These are phyloP conservation scores for Pediacus dermestoides DNA, from an alignment of 2,888 invertebrate genomes.

Conservation along the genomic window DNA sequence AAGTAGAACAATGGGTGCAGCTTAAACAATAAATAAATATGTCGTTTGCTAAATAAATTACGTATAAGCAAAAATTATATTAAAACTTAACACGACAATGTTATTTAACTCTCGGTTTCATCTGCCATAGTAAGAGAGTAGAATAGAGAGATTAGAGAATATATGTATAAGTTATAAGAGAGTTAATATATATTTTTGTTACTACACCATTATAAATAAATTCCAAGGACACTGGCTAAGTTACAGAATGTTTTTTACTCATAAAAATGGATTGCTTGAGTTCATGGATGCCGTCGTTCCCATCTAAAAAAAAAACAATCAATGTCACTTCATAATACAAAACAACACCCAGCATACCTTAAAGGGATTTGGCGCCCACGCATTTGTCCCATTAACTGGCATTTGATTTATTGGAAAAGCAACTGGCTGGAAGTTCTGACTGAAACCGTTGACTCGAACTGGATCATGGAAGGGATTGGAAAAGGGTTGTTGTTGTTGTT, in stretches of 20 bases:
- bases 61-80: conserved; percentile 21
- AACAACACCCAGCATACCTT: conserved; percentile 33
- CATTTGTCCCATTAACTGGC: conserved; percentile 29
- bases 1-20: conserved; percentile 13
- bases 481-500: conserved; percentile 25
- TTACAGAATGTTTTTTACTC: too few relatives aligned
- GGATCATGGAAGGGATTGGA: conserved; percentile 43
- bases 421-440: conserved; percentile 36
- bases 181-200: too few relatives aligned
- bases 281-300: conserved; percentile 46
- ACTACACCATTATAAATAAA: too few relatives aligned
- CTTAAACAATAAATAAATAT: conserved; percentile 30
- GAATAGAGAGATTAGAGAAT: conserved; percentile 28
- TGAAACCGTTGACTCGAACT: conserved; percentile 34
- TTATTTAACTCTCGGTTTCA: conserved; percentile 13
- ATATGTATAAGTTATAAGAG: too few relatives aligned
- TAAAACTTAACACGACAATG: conserved; percentile 13
- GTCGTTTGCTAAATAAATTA: conserved; percentile 31
- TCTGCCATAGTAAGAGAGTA: conserved; percentile 25
- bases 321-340: conserved; percentile 7
- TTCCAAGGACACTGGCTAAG: too few relatives aligned
- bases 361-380: conserved; percentile 46
- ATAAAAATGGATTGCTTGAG: conserved; percentile 61
- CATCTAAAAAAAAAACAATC: conserved; percentile 43
- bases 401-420: conserved; percentile 31